These are phyloP conservation scores for fruit fly (Drosophila melanogaster) DNA, from an alignment of 1,140 invertebrate species.

Conservation along the genomic window DNA sequence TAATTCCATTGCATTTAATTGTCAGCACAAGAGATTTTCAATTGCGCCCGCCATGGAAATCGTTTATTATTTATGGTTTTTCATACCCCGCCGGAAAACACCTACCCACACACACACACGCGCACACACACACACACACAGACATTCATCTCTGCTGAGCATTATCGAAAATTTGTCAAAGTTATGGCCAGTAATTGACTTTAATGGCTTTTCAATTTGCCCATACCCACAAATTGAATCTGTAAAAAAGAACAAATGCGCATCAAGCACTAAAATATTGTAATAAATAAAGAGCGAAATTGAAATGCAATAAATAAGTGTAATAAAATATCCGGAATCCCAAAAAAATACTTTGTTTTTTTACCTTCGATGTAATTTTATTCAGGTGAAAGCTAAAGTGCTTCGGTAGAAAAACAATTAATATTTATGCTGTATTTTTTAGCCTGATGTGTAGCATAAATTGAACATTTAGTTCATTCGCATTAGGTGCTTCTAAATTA, in stretches of 20 bases:
- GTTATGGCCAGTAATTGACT: constrained; percentile 64
- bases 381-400: background rate
- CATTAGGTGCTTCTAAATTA: constrained; percentile 4
- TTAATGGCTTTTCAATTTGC: constrained; percentile 66
- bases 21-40: constrained; percentile 63
- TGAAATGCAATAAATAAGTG: constrained; percentile 63
- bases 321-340: constrained; percentile 34
- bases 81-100: constrained; percentile 19
- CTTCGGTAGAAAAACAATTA: background rate
- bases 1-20: constrained; percentile 57
- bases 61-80: constrained; percentile 72
- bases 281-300: constrained; percentile 53
- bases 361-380: constrained; percentile 43
- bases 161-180: constrained; percentile 65
- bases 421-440: no score
- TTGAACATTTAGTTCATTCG: background rate
- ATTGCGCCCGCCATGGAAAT: constrained; percentile 51
- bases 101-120: background rate
- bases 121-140: background rate
- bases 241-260: constrained; percentile 7
- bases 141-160: constrained; percentile 23
- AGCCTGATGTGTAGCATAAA: background rate
- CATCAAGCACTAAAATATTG: constrained; percentile 43
- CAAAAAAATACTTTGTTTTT: constrained; percentile 5
- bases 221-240: constrained; percentile 7